Percentiles rank a stretch among this genome's conserved stretches.
Conservation (phyloP, 2,113 vertebrate genomes). For the Brienomyrus brachyistius region DNA sequence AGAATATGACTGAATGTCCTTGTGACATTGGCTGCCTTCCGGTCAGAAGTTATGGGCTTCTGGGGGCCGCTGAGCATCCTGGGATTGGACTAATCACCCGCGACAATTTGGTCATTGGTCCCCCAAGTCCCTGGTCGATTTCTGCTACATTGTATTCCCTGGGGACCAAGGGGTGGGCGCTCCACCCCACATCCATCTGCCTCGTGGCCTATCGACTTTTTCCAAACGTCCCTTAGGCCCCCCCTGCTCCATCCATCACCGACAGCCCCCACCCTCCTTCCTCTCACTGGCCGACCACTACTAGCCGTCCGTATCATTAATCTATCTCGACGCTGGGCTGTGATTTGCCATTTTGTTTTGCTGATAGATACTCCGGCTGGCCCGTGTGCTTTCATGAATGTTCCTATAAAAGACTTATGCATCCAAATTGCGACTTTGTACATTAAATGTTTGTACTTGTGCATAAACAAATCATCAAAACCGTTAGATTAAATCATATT, state of each 20-base stretch:
- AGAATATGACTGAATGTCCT: neutral
- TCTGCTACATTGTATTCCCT: neutral
- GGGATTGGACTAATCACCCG: neutral
- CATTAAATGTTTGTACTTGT: neutral
- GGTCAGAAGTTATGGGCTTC: neutral
- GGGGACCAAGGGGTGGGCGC: neutral
- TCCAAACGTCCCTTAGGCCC: neutral
- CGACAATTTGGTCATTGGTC: neutral
- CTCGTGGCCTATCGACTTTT: neutral
- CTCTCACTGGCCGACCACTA: neutral
- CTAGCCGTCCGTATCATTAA: neutral
- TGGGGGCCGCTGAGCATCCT: neutral
- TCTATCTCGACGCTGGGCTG: neutral
- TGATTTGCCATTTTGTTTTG: neutral
- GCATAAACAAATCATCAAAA: neutral
- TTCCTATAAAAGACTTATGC: neutral
- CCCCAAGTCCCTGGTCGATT: neutral
- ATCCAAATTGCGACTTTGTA: neutral
- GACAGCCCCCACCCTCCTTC: neutral
- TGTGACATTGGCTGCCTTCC: neutral
- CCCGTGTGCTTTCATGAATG: neutral
- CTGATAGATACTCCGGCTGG: neutral
- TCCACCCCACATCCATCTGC: neutral
- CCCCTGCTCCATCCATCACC: neutral
- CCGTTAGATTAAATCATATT: neutral